These are phyloP conservation scores for Planococcus citri DNA, from an alignment of 1,140 invertebrate species.

Conservation along the genomic window DNA sequence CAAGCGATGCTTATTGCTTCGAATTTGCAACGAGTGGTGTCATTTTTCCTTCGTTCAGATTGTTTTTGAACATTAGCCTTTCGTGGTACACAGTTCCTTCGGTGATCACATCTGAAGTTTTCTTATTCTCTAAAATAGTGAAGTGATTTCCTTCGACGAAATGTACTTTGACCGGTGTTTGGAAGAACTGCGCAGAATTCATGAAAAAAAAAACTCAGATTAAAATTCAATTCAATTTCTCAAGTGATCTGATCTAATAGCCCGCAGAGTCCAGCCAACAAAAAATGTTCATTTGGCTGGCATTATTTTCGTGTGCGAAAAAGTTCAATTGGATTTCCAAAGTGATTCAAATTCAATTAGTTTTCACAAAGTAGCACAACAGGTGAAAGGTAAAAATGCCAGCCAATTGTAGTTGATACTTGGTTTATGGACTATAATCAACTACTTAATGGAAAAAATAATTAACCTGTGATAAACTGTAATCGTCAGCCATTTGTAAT, in stretches of 20 bases:
- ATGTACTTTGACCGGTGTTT: conserved; percentile 38
- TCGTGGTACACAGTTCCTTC: conserved; percentile 12
- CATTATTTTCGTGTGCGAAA: no score
- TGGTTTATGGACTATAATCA: no score
- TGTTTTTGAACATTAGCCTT: background rate
- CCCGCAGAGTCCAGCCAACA: no score
- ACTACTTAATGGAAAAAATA: background rate
- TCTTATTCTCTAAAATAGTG: conserved; percentile 50
- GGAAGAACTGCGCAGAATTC: conserved; percentile 29
- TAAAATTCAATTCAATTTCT: background rate
- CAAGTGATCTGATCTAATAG: no score
- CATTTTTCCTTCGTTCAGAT: background rate
- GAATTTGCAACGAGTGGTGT: background rate
- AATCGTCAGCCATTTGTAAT: conserved; percentile 44
- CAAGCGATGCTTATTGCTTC: no score
- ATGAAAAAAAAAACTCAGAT: background rate
- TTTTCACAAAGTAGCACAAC: background rate
- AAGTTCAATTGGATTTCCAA: no score
- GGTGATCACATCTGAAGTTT: conserved; percentile 48
- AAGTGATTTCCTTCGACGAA: conserved; percentile 56
- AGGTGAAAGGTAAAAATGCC: background rate
- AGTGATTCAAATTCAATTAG: no score
- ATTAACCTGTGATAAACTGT: conserved; percentile 43
- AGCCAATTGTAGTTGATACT: no score
- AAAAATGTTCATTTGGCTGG: no score